Conservation (phyloP, 2,113 vertebrate species). For the Picathartes gymnocephalus region DNA sequence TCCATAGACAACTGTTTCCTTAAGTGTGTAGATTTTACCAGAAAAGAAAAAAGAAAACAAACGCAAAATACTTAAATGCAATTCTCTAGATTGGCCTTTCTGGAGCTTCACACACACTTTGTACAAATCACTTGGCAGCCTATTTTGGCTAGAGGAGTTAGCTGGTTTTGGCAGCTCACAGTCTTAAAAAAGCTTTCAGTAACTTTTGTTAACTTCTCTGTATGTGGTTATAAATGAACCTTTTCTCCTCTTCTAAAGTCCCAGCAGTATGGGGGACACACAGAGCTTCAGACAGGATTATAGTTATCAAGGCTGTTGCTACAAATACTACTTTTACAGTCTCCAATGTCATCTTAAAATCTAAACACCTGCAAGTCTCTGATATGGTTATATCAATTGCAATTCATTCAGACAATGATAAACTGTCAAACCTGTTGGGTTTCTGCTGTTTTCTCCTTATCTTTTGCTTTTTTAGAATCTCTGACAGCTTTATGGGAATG, state of each 20-base stretch:
- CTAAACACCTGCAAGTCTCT: neutral
- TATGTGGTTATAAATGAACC: neutral
- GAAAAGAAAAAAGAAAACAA: neutral
- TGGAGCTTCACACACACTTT: neutral
- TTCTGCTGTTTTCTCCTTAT: neutral
- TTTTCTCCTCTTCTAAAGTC: neutral
- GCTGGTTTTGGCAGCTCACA: neutral
- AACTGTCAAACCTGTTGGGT: neutral
- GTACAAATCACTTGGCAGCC: neutral
- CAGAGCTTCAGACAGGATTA: neutral
- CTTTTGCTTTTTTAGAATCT: neutral
- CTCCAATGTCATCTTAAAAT: conserved; percentile 33
- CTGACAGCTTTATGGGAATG: neutral
- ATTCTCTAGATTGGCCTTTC: neutral
- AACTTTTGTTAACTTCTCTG: neutral
- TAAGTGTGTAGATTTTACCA: neutral
- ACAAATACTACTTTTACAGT: neutral
- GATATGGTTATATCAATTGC: neutral
- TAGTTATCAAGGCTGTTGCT: neutral
- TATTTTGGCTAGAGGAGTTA: neutral
- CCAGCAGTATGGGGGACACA: neutral
- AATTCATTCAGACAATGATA: neutral
- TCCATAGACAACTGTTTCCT: neutral
- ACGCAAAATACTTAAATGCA: neutral
- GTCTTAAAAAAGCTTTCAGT: neutral